Evolutionary conservation across 2,888 invertebrate species (phyloP).

Genomic region (Ptychoptera albimana): DNA sequence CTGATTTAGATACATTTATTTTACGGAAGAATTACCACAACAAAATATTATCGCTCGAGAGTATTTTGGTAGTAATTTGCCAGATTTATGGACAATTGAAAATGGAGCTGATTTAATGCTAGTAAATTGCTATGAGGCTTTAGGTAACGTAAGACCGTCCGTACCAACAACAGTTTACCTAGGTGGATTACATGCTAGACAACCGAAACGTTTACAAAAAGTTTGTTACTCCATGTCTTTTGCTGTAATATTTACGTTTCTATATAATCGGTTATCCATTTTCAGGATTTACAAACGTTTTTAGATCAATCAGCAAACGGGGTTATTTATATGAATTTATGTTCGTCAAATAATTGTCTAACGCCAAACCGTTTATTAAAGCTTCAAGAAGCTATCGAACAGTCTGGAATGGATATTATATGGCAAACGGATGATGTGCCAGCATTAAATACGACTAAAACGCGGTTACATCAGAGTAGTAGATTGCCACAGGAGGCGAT

Average conservation of each 20-base stretch:
- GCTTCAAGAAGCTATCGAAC: conserved; percentile 13
- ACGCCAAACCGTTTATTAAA: conserved; percentile 12
- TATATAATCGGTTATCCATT: too few species aligned
- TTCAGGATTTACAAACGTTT: conserved; percentile 12
- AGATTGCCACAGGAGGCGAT: conserved; percentile 15
- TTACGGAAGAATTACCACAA: conserved; percentile 15
- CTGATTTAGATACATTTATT: conserved; percentile 14
- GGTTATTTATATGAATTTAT: conserved; percentile 15
- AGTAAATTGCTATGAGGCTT: conserved; percentile 14
- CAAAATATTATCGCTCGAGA: conserved; percentile 16
- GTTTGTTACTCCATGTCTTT: background rate
- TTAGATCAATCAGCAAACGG: conserved; percentile 9
- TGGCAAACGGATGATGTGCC: conserved; percentile 14
- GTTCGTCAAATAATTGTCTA: conserved; percentile 8
- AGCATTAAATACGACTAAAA: conserved; percentile 12
- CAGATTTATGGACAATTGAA: conserved; percentile 16
- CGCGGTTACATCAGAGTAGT: conserved; percentile 11
- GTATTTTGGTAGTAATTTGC: conserved; percentile 13
- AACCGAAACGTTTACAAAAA: conserved; percentile 11
- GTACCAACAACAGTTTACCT: conserved; percentile 15
- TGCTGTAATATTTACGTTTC: background rate
- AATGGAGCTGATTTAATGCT: conserved; percentile 15
- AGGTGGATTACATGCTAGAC: conserved; percentile 16
- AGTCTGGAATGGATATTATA: conserved; percentile 13
- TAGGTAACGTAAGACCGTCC: conserved; percentile 15